Percentiles rank a stretch among this genome's conserved stretches.
Evolutionary conservation across 2,888 invertebrate species (phyloP).

Genomic region (Rhagonycha lutea): DNA sequence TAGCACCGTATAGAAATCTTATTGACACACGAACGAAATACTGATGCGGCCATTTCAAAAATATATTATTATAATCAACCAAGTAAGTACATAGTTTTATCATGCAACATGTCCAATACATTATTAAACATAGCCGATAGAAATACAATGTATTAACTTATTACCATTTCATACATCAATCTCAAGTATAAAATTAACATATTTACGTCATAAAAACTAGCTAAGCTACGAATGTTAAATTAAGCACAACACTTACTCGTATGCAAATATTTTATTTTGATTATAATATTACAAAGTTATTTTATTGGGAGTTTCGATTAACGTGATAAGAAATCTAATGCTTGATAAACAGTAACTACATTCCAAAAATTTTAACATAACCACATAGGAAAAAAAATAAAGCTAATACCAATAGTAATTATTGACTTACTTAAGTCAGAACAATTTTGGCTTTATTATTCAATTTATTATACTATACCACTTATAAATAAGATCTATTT

Average conservation of each 20-base stretch:
- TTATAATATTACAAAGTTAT: background rate
- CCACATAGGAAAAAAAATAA: background rate
- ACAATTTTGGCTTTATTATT: background rate
- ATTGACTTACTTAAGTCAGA: background rate
- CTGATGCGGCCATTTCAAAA: background rate
- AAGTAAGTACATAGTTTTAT: background rate
- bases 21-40: background rate
- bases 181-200: background rate
- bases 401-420: background rate
- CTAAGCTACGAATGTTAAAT: background rate
- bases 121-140: background rate
- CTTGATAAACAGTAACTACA: background rate
- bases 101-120: background rate
- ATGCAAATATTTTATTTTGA: background rate
- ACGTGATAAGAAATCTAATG: background rate
- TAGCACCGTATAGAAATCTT: background rate
- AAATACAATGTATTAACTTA: background rate
- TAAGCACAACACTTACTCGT: background rate
- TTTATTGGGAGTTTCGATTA: background rate
- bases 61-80: background rate
- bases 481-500: background rate
- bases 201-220: background rate
- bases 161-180: background rate
- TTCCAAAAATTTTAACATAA: background rate
- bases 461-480: background rate